Evolutionary conservation across 2,797 vertebrate genomes (phyloP).

Genomic region (Cryptoblepharus egeriae): DNA sequence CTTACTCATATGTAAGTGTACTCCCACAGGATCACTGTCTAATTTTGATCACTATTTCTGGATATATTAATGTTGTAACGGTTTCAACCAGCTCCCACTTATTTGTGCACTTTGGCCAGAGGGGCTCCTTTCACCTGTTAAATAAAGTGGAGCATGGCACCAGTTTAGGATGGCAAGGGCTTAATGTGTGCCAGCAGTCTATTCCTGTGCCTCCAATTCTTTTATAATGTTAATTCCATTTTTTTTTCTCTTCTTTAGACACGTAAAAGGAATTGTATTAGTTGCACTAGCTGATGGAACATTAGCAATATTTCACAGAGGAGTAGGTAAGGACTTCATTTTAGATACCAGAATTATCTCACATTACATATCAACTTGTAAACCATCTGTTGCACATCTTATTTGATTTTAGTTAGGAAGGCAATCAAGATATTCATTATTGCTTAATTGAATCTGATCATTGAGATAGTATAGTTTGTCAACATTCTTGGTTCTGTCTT

Average conservation of each 20-base stretch:
- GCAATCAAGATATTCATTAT: neutral
- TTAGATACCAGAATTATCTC: neutral
- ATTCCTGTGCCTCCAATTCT: neutral
- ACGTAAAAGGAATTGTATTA: conserved; percentile 96
- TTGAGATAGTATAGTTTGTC: too few species aligned
- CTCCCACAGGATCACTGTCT: too few species aligned
- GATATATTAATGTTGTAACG: neutral
- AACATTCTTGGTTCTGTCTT: neutral
- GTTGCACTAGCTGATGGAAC: conserved; percentile 95
- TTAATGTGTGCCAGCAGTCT: neutral
- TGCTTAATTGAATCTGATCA: neutral
- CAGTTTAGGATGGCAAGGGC: neutral
- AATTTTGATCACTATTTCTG: neutral
- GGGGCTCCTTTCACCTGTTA: neutral
- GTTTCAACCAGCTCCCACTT: neutral
- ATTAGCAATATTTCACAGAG: conserved; percentile 95
- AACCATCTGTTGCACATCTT: neutral
- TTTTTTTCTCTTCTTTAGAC: conserved; percentile 77
- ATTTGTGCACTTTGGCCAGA: neutral
- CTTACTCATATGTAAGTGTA: too few species aligned
- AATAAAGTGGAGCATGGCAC: neutral
- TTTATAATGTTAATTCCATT: conserved; percentile 31
- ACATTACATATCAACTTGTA: neutral
- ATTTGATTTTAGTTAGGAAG: neutral
- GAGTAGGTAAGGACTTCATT: conserved; percentile 84